Conservation (phyloP, 1,140 invertebrate species). For the roundworm (Caenorhabditis elegans) region WBcel235 BX284606.5:10334501-10335000, state of each 20-base stretch:
- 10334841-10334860: conserved; percentile 60
- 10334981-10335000: not conserved
- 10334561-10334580: not conserved
- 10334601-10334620: not conserved
- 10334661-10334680: conserved; percentile 65
- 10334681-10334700: conserved; percentile 53
- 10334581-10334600: not conserved
- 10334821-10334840: conserved; percentile 60
- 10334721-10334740: not conserved
- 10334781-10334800: not conserved
- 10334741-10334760: not conserved
- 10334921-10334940: conserved; percentile 62
- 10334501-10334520: conserved; percentile 33
- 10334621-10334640: not conserved
- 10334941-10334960: conserved; percentile 63
- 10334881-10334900: conserved; percentile 66
- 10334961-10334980: conserved; percentile 58
- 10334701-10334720: too few relatives aligned
- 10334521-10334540: not conserved
- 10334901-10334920: conserved; percentile 65
- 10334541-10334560: not conserved
- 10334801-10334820: conserved; percentile 54
- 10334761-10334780: not conserved
- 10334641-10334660: conserved; percentile 30
- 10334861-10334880: conserved; percentile 64